These are phyloP conservation scores for Datnioides undecimradiatus DNA, from an alignment of 2,113 vertebrate genomes.

Conservation along the genomic window DNA sequence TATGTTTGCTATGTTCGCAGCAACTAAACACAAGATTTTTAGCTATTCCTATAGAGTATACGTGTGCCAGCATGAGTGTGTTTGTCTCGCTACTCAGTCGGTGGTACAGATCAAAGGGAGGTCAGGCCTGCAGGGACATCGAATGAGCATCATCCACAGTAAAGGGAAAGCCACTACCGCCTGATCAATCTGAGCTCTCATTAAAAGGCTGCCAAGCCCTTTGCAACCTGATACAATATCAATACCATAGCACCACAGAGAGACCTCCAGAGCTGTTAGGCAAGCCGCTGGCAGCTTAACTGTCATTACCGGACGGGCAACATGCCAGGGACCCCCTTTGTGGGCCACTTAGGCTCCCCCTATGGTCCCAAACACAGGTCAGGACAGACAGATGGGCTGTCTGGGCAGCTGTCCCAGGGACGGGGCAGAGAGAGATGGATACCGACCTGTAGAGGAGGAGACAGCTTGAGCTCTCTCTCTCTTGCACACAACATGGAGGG, in stretches of 20 bases:
- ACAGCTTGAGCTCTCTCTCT: constrained; percentile 28
- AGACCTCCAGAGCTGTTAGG: constrained; percentile 73
- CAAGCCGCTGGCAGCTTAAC: constrained; percentile 71
- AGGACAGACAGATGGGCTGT: constrained; percentile 78
- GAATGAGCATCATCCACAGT: constrained; percentile 80
- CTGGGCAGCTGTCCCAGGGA: constrained; percentile 68
- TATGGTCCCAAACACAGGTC: constrained; percentile 77
- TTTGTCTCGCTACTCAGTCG: constrained; percentile 60
- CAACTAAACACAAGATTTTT: too few species aligned
- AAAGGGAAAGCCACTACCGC: constrained; percentile 74
- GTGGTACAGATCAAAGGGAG: constrained; percentile 71
- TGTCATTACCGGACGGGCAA: constrained; percentile 72
- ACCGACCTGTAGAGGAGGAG: constrained; percentile 59
- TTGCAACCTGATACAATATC: constrained; percentile 83
- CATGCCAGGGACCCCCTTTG: constrained; percentile 70
- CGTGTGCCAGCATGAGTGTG: neutral
- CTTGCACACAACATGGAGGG: constrained; percentile 42
- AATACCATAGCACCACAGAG: constrained; percentile 78
- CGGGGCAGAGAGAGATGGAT: constrained; percentile 59
- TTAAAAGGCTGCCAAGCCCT: constrained; percentile 83
- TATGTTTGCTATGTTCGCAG: too few species aligned
- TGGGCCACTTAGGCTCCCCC: constrained; percentile 72
- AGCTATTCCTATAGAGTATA: neutral
- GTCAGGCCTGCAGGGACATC: constrained; percentile 72
- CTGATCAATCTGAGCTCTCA: constrained; percentile 85